Conservation (phyloP, 2,888 invertebrate species). For the Microctonus hyperodae region DNA sequence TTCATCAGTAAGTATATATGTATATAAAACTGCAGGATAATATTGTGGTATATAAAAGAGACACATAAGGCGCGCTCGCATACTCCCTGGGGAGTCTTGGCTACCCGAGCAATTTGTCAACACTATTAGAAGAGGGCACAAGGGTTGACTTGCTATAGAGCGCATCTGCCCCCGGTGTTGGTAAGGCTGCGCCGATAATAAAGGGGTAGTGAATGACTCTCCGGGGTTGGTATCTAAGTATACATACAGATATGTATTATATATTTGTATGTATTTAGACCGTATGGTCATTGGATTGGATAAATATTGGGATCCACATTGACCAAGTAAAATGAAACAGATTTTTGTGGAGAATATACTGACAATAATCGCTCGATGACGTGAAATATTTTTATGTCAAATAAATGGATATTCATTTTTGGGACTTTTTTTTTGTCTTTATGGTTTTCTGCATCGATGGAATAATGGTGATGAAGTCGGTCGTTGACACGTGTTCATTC, state of each 20-base stretch:
- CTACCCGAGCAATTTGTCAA: constrained; percentile 63
- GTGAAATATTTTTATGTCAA: neutral
- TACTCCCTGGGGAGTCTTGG: constrained; percentile 55
- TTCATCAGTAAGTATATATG: constrained; percentile 6
- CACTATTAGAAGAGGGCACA: constrained; percentile 58
- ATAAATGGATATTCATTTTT: neutral
- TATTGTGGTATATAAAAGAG: constrained; percentile 33
- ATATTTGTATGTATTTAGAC: constrained; percentile 18
- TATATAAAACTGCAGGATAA: constrained; percentile 30
- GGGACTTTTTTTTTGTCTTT: neutral
- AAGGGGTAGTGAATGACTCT: constrained; percentile 60
- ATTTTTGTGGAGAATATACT: constrained; percentile 37
- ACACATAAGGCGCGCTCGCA: constrained; percentile 32
- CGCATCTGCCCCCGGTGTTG: constrained; percentile 59
- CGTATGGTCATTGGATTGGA: constrained; percentile 50
- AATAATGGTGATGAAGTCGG: neutral
- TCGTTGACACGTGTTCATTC: neutral
- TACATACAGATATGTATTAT: constrained; percentile 8
- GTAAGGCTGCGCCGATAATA: constrained; percentile 51
- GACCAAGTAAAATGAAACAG: constrained; percentile 43
- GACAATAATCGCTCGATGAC: constrained; percentile 1
- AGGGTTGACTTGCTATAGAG: constrained; percentile 56
- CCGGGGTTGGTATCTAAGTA: constrained; percentile 44
- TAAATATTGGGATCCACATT: constrained; percentile 56
- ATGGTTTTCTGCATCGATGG: neutral